phyloP scores from a whole-genome alignment of 1,140 invertebrate genomes.

The Drosophila navojoa region DNA sequence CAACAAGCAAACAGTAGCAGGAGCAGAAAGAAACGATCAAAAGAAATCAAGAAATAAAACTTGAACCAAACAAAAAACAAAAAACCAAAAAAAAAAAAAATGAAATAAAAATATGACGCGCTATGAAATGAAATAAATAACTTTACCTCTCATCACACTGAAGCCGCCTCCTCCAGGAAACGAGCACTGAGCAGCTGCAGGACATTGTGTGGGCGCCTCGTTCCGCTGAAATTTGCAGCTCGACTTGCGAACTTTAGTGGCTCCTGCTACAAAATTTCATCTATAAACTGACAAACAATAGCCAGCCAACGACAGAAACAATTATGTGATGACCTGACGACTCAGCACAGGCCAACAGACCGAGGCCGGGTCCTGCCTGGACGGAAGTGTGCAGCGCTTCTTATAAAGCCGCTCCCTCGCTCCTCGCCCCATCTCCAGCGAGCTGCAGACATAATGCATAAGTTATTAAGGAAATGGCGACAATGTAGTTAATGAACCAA shows the following conservation, averaged over 20 bases:
- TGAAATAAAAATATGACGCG: slow-evolving; percentile 23
- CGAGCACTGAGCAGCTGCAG: slow-evolving; percentile 20
- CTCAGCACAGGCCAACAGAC: not conserved
- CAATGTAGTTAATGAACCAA: slow-evolving; percentile 40
- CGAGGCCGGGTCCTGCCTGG: not conserved
- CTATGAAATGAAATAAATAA: slow-evolving; percentile 61
- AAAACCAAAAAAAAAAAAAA: no score
- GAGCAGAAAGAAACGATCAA: slow-evolving; percentile 27
- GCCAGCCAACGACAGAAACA: slow-evolving; percentile 20
- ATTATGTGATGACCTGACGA: slow-evolving; percentile 10
- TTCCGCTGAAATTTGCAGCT: not conserved
- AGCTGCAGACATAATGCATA: slow-evolving; percentile 42
- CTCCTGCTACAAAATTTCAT: slow-evolving; percentile 28
- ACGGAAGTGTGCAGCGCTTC: slow-evolving; percentile 41
- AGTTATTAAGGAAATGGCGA: slow-evolving; percentile 35
- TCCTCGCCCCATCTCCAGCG: not conserved
- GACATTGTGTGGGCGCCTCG: slow-evolving; percentile 18
- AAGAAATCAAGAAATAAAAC: slow-evolving; percentile 13
- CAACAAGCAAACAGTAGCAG: slow-evolving; percentile 52
- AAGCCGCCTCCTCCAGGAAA: slow-evolving; percentile 8
- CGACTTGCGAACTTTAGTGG: slow-evolving; percentile 20
- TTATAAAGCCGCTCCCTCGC: slow-evolving; percentile 19
- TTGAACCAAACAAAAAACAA: not conserved
- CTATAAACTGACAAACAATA: slow-evolving; percentile 44
- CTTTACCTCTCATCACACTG: slow-evolving; percentile 43